Evolutionary conservation across 2,888 invertebrate species (phyloP).

Genomic region (Tachina lurida): DNA sequence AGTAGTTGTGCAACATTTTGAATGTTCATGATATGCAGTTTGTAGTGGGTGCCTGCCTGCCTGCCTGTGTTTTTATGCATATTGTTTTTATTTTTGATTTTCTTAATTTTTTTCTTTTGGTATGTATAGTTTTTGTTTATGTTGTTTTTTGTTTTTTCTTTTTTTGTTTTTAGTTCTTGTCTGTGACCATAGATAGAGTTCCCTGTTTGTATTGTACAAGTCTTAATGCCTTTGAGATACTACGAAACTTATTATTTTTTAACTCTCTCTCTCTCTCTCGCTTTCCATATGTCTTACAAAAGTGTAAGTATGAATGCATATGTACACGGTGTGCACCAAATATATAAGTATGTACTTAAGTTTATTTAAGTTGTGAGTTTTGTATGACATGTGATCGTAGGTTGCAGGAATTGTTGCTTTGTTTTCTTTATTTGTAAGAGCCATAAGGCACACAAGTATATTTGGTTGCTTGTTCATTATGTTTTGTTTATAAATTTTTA

Average conservation of each 20-base stretch:
- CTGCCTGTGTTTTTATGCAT: conserved; percentile 29
- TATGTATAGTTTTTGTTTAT: conserved; percentile 10
- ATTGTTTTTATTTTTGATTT: conserved; percentile 57
- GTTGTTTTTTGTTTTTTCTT: not conserved
- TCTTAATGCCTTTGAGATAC: conserved; percentile 54
- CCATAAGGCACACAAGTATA: not conserved
- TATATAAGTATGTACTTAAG: not conserved
- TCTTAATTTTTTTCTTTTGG: conserved; percentile 19
- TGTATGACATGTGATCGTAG: conserved; percentile 44
- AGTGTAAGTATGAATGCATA: not conserved
- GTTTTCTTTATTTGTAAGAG: conserved; percentile 20
- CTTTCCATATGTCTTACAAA: not conserved
- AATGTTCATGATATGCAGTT: conserved; percentile 52
- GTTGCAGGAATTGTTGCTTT: conserved; percentile 57
- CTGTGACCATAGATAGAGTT: conserved; percentile 53
- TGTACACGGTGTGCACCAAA: not conserved
- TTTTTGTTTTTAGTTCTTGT: not conserved
- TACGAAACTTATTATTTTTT: conserved; percentile 60
- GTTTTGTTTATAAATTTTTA: conserved; percentile 59
- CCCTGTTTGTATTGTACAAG: conserved; percentile 38
- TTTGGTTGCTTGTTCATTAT: conserved; percentile 37
- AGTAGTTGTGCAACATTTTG: conserved; percentile 61
- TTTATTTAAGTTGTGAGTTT: conserved; percentile 18
- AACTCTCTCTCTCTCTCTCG: not conserved
- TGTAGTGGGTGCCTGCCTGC: conserved; percentile 62